These are phyloP conservation scores for Drosophila prolongata DNA, from an alignment of 2,888 invertebrate genomes.

Conservation along the genomic window DNA sequence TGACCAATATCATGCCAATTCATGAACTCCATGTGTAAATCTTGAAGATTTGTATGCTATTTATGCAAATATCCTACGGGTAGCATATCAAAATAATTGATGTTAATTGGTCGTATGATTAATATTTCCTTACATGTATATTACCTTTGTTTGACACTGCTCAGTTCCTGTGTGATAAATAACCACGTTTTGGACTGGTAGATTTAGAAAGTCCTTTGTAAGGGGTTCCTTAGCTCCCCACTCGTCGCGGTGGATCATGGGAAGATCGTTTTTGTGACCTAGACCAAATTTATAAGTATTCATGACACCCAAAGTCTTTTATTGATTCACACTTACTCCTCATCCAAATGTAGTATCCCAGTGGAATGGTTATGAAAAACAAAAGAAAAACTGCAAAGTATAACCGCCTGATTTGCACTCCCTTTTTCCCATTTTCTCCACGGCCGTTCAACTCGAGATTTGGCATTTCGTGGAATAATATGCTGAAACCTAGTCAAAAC, in stretches of 20 bases:
- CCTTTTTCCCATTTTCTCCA: background rate
- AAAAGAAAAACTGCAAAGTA: background rate
- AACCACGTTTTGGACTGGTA: background rate
- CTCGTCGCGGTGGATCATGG: conserved; percentile 1
- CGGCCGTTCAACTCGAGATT: background rate
- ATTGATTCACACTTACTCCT: background rate
- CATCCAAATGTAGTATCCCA: background rate
- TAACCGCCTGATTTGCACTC: background rate
- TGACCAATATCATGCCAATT: background rate
- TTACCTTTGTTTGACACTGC: conserved; percentile 5
- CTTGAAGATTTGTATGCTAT: background rate
- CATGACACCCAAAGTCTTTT: background rate
- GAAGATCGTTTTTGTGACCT: conserved; percentile 1
- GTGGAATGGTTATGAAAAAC: background rate
- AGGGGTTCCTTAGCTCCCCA: conserved; percentile 5
- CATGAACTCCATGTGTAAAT: background rate
- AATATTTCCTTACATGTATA: too few relatives aligned
- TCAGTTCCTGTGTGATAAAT: conserved; percentile 1
- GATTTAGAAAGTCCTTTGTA: background rate
- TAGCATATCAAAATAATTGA: too few relatives aligned
- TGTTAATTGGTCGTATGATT: too few relatives aligned
- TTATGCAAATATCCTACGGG: background rate
- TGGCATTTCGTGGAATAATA: background rate
- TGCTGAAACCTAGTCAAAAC: background rate
- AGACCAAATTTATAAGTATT: too few relatives aligned